These are phyloP conservation scores for Dermochelys coriacea DNA, from an alignment of 2,797 vertebrate genomes.

Conservation along the genomic window DNA sequence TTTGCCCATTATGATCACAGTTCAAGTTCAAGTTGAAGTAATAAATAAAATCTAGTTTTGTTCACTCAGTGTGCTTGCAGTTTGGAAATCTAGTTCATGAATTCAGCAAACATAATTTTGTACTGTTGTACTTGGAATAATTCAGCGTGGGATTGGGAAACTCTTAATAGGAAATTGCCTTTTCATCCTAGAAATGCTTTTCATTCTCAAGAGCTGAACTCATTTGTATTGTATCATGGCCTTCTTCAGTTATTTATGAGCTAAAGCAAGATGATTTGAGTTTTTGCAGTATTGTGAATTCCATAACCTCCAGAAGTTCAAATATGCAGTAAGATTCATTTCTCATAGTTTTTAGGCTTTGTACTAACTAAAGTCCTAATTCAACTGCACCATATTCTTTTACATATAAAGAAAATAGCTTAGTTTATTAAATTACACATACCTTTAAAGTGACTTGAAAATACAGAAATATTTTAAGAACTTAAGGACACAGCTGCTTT, in stretches of 20 bases:
- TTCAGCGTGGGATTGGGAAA: too few relatives aligned
- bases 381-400: neutral
- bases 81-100: neutral
- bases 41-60: neutral
- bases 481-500: neutral
- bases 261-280: neutral
- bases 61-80: neutral
- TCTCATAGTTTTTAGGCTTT: neutral
- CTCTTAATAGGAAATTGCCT: constrained; percentile 17
- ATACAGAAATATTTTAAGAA: neutral
- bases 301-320: constrained; percentile 18
- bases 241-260: constrained; percentile 27
- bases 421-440: neutral
- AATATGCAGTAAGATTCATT: neutral
- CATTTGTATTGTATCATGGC: neutral
- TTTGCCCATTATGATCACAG: neutral
- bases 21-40: constrained; percentile 7
- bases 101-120: neutral
- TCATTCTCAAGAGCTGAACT: constrained; percentile 17
- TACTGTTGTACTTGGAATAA: neutral
- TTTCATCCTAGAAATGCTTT: constrained; percentile 16
- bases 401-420: neutral
- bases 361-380: neutral
- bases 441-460: neutral
- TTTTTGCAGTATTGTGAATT: constrained; percentile 9